Conservation (phyloP, 1,140 invertebrate genomes). For the Zaprionus camerounensis region DNA sequence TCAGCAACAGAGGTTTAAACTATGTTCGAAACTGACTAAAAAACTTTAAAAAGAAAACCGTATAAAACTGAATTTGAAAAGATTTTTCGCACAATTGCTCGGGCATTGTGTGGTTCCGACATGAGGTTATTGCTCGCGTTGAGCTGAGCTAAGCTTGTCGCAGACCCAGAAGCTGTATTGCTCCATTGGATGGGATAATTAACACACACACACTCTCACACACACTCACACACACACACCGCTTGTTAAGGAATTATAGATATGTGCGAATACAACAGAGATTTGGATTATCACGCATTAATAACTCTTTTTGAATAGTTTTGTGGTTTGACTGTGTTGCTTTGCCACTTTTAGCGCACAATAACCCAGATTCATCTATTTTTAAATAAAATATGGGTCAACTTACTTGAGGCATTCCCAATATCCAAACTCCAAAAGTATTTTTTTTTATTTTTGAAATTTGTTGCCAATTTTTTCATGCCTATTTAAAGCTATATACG, state of each 20-base stretch:
- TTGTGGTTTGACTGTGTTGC: background rate
- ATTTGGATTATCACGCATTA: conserved; percentile 1
- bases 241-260: background rate
- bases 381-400: conserved; percentile 40
- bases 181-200: conserved; percentile 4
- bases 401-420: conserved; percentile 20
- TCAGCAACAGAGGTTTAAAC: background rate
- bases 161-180: background rate
- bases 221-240: background rate
- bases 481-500: background rate
- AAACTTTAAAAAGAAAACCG: conserved; percentile 7
- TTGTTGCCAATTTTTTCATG: conserved; percentile 21
- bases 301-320: background rate
- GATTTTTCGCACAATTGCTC: conserved; percentile 21
- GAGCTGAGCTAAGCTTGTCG: background rate
- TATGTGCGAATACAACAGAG: background rate
- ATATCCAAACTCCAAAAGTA: conserved; percentile 3
- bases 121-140: conserved; percentile 27
- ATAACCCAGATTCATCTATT: conserved; percentile 24
- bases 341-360: background rate
- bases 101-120: conserved; percentile 1
- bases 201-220: background rate
- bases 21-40: conserved; percentile 6
- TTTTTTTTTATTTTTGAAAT: background rate
- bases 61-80: conserved; percentile 2